Evolutionary conservation across 1,140 invertebrate species (phyloP), one percentile per base, ranked within the genome.

Genomic region (Trypoxylus dichotomus): DNA sequence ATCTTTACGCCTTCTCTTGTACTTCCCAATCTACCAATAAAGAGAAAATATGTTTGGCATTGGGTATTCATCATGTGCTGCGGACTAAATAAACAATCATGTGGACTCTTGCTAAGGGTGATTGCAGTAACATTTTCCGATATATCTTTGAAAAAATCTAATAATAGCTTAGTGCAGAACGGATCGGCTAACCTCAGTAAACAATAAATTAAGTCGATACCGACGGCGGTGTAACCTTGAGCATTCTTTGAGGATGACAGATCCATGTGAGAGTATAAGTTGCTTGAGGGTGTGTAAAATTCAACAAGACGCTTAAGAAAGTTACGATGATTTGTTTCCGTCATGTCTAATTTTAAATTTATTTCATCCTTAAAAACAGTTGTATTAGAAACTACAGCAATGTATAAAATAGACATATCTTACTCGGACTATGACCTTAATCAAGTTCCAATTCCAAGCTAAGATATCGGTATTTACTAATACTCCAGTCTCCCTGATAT

Each of bases 41-140:
- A 95, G 1, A 98, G 87, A 85, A 98, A 99, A 87, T 98, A 98
- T 85, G 94, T 93, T 85, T 97, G 96, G 85, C 94, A 95, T 84
- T 96, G 93, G 5, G 95, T 97, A 79, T 92, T 95, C 73, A 91
- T 90, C 88, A 98, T 92, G 84, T 95, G 93, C 78, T 93, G 91
- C 0, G 96, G 96, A 85, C 95, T 97, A 79, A 98, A 94, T 0
- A 97, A 87, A 80, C 94, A 95, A 84, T 97, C 95, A 83, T 96
- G 94, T 0, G 94, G 93, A 77, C 93, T 92, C 81, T 91, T 90
- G 15, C 93, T 89, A 10, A 89, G 91, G 29, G 90, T 90, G 37
- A 97, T 93, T 21, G 93, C 90, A 32, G 90, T 87, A 37, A 98
- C 88, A 84, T 96, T 93, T 1, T 89, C 87, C 43, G 91, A 91